Conservation (phyloP, 2,113 vertebrate species). For the Pteronura brasiliensis region DNA sequence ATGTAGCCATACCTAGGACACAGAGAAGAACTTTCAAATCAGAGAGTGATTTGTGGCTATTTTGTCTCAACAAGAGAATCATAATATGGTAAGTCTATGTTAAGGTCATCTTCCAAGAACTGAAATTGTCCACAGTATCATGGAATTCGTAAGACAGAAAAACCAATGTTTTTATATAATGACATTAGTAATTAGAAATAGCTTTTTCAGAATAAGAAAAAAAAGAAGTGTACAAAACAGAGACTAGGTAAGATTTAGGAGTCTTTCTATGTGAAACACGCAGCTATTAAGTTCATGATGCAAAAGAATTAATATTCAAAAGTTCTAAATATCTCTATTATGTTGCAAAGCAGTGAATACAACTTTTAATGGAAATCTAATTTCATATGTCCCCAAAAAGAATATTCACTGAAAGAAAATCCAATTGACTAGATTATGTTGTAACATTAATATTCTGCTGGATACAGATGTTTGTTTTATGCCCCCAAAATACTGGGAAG, state of each 20-base stretch:
- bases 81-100: background rate
- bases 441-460: background rate
- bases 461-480: background rate
- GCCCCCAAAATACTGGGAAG: background rate
- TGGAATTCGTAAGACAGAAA: constrained; percentile 10
- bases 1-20: background rate
- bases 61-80: background rate
- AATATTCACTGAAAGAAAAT: background rate
- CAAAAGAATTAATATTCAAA: constrained; percentile 2
- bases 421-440: background rate
- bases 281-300: background rate
- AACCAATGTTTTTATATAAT: background rate
- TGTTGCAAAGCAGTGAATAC: background rate
- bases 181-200: background rate
- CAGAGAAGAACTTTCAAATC: background rate
- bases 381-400: background rate
- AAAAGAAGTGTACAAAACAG: background rate
- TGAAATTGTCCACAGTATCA: background rate
- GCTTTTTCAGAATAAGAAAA: background rate
- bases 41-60: background rate
- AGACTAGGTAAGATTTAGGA: background rate
- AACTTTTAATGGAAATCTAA: background rate
- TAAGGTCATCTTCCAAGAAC: background rate
- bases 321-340: background rate
- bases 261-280: background rate